Evolutionary conservation across 2,888 invertebrate species (phyloP).

Genomic region (Lasioglossum vierecki): DNA sequence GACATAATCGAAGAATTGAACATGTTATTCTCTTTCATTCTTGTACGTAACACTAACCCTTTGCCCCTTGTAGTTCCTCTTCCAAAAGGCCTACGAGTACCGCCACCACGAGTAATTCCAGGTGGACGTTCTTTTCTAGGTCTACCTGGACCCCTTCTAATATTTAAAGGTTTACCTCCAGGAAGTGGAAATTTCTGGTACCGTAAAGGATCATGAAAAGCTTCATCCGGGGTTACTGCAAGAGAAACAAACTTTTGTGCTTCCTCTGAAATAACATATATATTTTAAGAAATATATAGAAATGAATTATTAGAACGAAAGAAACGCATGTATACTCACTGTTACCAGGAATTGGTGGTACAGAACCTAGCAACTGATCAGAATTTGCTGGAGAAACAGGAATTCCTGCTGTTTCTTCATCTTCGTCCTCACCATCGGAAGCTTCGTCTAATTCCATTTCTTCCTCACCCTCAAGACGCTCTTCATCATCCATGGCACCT

Average conservation of each 20-base stretch:
- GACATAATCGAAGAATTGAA: neutral
- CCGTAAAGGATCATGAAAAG: conserved; percentile 88
- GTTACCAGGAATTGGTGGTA: conserved; percentile 78
- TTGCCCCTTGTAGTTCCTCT: conserved; percentile 81
- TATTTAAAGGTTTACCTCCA: conserved; percentile 86
- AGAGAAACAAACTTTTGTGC: conserved; percentile 59
- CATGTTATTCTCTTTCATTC: neutral
- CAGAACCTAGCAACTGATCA: conserved; percentile 80
- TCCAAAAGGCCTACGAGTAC: conserved; percentile 79
- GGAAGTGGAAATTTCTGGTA: conserved; percentile 85
- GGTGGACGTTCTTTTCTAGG: conserved; percentile 90
- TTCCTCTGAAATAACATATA: conserved; percentile 58
- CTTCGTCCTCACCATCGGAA: conserved; percentile 91
- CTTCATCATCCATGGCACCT: conserved; percentile 83
- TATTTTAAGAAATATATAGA: conserved; percentile 20
- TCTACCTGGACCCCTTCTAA: conserved; percentile 91
- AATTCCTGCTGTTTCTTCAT: conserved; percentile 86
- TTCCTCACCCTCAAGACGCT: conserved; percentile 85
- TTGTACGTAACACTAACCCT: conserved; percentile 71
- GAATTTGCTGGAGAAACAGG: conserved; percentile 85
- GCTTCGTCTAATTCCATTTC: conserved; percentile 91
- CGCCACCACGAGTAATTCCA: conserved; percentile 83
- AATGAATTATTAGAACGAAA: neutral
- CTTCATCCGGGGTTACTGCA: conserved; percentile 86
- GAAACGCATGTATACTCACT: conserved; percentile 35